Percentiles rank a stretch among this genome's conserved stretches.
phyloP scores from a whole-genome alignment of 1,140 invertebrate species.

The Trichogramma pretiosum region DNA sequence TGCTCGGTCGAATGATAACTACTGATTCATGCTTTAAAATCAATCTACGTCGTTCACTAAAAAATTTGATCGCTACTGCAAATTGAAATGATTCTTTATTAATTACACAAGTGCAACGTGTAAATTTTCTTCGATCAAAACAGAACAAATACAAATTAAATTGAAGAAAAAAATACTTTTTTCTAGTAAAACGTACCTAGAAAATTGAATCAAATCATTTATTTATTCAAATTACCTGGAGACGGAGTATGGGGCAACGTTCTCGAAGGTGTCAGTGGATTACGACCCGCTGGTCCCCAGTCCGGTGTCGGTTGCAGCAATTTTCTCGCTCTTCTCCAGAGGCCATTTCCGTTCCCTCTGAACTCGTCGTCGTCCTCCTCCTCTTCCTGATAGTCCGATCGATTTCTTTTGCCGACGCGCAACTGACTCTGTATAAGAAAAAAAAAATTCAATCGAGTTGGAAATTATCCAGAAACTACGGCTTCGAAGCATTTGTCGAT shows the following conservation, averaged over 20 bases:
- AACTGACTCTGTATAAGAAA: slow-evolving; percentile 28
- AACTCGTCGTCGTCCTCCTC: slow-evolving; percentile 33
- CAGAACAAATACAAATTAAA: too few species aligned
- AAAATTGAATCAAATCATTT: too few species aligned
- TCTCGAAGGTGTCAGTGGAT: slow-evolving; percentile 33
- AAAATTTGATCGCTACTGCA: too few species aligned
- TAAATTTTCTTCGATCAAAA: too few species aligned
- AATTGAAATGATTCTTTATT: too few species aligned
- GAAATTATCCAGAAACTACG: not conserved
- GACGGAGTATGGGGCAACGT: slow-evolving; percentile 32
- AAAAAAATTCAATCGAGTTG: not conserved
- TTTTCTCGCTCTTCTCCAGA: slow-evolving; percentile 40
- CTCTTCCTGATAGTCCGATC: slow-evolving; percentile 29
- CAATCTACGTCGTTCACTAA: too few species aligned
- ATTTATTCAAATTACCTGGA: slow-evolving; percentile 30
- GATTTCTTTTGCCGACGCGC: slow-evolving; percentile 22
- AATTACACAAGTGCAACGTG: too few species aligned
- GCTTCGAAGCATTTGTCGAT: not conserved
- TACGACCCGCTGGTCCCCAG: slow-evolving; percentile 52
- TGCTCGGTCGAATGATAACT: too few species aligned
- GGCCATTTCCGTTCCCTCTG: slow-evolving; percentile 23
- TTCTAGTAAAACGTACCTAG: too few species aligned
- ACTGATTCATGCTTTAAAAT: too few species aligned
- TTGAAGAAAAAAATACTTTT: too few species aligned
- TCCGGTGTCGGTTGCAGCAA: slow-evolving; percentile 55